Base-by-base conservation (phyloP, 1,140 invertebrate genomes). In the Leptinotarsa texana region DNA sequence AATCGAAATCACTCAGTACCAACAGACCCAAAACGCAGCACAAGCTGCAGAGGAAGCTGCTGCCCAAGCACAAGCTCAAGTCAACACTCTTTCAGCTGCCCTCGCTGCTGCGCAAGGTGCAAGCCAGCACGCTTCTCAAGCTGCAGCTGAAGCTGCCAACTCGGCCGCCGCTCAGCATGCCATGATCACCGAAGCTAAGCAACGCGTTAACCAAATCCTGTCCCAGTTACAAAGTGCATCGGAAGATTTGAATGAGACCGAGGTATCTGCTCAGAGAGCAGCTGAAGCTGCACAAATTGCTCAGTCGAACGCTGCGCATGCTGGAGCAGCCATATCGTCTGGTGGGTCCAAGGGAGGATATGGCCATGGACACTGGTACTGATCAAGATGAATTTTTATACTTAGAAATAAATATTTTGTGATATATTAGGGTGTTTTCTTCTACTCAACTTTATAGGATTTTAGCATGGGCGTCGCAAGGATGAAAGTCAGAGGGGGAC, bases 131-230 rank as follows among this genome's bases (percentile, higher is more conserved):
- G 67, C 80, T 11, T 22, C 49, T 13, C 78, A 75, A 73, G 77
- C 79, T 24, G 80, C 80, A 24, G 63, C 75, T 57, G 79, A 79
- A 74, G 76, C 80, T 11, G 78, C 77, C 17, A 74, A 48, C 48
- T 78, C 76, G 4, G 78, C 80, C 1, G 80, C 80, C 3, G 48
- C 75, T 13, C 80, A 81, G 63, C 79, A 80, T 17, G 65, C 77
- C 3, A 80, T 80, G 80, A 75, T 81, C 22, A 66, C 48, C 21
- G 74, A 80, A 72, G 79, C 80, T 63, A 80, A 79, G 49, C 77
- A 77, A 47, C 74, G 77, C 13, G 48, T 81, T 1, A 65, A 22
- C 24, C 70, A 73, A 21, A 62, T 81, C 5, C 69, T 68, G 18
- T 51, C 75, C 42, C 71, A 78, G 48, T 63, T 81, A 11, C 79